Conservation (phyloP, 2,113 vertebrate genomes). For the Sitta europaea region DNA sequence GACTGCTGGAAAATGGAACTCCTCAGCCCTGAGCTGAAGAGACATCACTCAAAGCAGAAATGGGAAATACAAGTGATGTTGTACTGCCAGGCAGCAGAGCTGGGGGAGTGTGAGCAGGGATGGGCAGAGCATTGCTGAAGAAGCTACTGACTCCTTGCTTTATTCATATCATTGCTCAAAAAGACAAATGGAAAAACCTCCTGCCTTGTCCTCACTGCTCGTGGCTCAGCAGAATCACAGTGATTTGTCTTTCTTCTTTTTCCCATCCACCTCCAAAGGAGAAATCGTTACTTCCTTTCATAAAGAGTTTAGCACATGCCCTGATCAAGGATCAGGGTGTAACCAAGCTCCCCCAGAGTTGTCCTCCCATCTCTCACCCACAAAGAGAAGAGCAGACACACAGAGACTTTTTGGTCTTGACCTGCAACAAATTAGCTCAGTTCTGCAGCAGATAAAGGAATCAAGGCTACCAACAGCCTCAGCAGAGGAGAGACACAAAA, state of each 20-base stretch:
- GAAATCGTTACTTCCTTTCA: background rate
- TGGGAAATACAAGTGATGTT: background rate
- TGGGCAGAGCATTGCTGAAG: background rate
- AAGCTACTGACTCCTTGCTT: background rate
- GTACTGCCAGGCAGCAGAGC: accelerated
- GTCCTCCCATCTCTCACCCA: background rate
- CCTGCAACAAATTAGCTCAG: background rate
- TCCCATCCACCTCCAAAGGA: background rate
- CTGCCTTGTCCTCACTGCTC: background rate
- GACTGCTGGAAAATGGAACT: background rate
- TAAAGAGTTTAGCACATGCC: background rate
- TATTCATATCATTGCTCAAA: background rate
- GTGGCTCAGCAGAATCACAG: background rate
- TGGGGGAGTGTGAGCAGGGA: background rate
- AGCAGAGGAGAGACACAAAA: background rate
- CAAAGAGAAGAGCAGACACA: background rate
- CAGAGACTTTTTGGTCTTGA: background rate
- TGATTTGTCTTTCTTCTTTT: background rate
- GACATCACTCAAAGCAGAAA: background rate
- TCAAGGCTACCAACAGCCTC: background rate
- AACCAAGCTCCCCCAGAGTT: background rate
- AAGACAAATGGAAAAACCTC: background rate
- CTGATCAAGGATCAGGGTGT: background rate
- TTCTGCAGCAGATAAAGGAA: background rate
- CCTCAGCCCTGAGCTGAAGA: background rate